These are phyloP conservation scores for Hyperoplus lanceolatus DNA, from an alignment of 2,797 vertebrate genomes.

Conservation along the genomic window DNA sequence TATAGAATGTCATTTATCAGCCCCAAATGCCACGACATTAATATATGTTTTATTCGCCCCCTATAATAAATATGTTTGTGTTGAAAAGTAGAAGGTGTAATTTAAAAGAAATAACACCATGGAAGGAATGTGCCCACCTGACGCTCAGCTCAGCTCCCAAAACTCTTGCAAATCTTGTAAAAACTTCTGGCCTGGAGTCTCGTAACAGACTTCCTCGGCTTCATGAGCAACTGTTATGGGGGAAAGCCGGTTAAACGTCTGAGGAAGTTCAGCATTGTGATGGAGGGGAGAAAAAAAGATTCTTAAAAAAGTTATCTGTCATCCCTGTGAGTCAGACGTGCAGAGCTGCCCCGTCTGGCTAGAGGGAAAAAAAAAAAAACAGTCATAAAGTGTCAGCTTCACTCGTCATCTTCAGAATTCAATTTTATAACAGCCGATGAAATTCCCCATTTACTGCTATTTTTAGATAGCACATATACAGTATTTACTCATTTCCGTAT, in stretches of 20 bases:
- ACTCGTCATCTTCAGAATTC: conserved; percentile 64
- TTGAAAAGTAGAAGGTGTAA: conserved; percentile 39
- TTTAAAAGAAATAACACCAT: conserved; percentile 31
- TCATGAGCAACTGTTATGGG: conserved; percentile 17
- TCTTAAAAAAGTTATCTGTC: conserved; percentile 53
- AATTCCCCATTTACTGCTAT: conserved; percentile 56
- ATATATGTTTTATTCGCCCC: conserved; percentile 34
- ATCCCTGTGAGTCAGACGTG: conserved; percentile 49
- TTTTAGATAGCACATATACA: conserved; percentile 72
- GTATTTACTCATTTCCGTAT: conserved; percentile 81
- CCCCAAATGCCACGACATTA: conserved; percentile 52
- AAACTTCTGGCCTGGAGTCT: conserved; percentile 11
- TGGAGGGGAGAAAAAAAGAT: background rate
- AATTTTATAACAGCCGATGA: conserved; percentile 61
- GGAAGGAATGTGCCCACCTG: background rate
- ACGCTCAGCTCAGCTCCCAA: background rate
- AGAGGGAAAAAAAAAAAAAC: conserved; percentile 68
- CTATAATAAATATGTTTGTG: conserved; percentile 45
- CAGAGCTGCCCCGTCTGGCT: conserved; percentile 50
- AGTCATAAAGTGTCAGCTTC: conserved; percentile 65
- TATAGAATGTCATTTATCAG: conserved; percentile 37
- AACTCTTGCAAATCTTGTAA: conserved; percentile 26
- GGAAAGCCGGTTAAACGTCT: conserved; percentile 47
- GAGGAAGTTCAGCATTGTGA: conserved; percentile 44
- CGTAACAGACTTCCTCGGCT: conserved; percentile 50